A percentile compares a stretch with the other conserved stretches of the same genome.
Conservation (phyloP, 1,140 invertebrate genomes). For the Atta colombica region DNA sequence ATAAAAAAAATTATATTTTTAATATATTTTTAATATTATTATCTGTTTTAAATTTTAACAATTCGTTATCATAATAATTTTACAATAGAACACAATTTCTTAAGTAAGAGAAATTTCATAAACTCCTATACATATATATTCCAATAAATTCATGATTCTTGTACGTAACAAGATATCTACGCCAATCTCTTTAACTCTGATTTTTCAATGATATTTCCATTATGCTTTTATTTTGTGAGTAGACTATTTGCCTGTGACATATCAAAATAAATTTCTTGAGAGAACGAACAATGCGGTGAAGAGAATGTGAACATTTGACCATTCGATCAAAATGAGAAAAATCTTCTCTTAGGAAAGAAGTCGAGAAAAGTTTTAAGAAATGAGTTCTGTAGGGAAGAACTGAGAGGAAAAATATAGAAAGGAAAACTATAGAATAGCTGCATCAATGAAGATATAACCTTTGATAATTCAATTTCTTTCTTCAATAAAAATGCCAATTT, state of each 20-base stretch:
- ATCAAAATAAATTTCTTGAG: constrained; percentile 37
- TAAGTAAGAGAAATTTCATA: not conserved
- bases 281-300: not conserved
- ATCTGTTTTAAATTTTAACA: constrained; percentile 5
- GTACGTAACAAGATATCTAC: not conserved
- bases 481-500: not conserved
- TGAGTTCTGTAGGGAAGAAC: not conserved
- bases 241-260: constrained; percentile 20
- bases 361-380: constrained; percentile 29
- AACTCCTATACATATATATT: not conserved
- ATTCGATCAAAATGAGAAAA: constrained; percentile 12
- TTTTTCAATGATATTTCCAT: constrained; percentile 17
- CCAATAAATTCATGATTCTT: not conserved
- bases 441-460: not conserved
- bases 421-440: not conserved
- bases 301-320: constrained; percentile 16
- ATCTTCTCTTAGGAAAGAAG: constrained; percentile 21
- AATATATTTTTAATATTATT: too few relatives aligned
- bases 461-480: constrained; percentile 34
- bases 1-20: too few relatives aligned
- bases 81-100: not conserved
- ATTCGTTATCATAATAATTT: not conserved
- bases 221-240: not conserved
- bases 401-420: not conserved
- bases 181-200: not conserved